Conservation (phyloP, 2,797 vertebrate species). For the Morelia viridis region DNA sequence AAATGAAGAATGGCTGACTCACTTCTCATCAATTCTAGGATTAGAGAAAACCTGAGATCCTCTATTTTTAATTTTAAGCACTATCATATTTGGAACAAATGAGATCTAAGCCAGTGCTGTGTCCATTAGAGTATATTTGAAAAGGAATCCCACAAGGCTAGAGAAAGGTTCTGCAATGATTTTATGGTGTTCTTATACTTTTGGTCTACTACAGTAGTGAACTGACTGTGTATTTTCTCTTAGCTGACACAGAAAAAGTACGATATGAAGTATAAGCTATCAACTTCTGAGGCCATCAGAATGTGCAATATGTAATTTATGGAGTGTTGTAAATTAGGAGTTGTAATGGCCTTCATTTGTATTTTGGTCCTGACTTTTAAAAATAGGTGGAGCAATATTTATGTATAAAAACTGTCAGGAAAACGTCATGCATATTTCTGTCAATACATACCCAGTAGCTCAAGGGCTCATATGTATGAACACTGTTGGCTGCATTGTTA, state of each 20-base stretch:
- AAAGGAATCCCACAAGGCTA: not conserved
- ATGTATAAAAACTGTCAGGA: slow-evolving; percentile 38
- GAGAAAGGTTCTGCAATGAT: not conserved
- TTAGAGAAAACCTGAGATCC: not conserved
- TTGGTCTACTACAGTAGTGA: not conserved
- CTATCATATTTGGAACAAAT: not conserved
- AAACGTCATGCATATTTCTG: slow-evolving; percentile 41
- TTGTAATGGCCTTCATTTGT: slow-evolving; percentile 37
- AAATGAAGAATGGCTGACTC: not conserved
- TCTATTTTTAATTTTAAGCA: not conserved
- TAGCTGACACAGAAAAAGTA: slow-evolving; percentile 34
- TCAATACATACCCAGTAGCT: slow-evolving; percentile 5
- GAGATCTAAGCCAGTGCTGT: not conserved
- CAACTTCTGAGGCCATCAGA: slow-evolving; percentile 41
- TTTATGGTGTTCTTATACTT: not conserved
- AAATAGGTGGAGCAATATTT: not conserved
- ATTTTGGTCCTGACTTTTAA: not conserved
- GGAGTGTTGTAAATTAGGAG: slow-evolving; percentile 34
- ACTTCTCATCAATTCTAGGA: not conserved
- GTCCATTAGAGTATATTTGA: not conserved
- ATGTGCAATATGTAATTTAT: not conserved
- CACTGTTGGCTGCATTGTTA: slow-evolving; percentile 16
- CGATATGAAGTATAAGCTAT: slow-evolving; percentile 16
- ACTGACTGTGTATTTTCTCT: not conserved
- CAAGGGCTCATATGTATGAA: slow-evolving; percentile 37